phyloP scores from a whole-genome alignment of 1,140 invertebrate genomes.

The Heliconius hewitsoni region DNA sequence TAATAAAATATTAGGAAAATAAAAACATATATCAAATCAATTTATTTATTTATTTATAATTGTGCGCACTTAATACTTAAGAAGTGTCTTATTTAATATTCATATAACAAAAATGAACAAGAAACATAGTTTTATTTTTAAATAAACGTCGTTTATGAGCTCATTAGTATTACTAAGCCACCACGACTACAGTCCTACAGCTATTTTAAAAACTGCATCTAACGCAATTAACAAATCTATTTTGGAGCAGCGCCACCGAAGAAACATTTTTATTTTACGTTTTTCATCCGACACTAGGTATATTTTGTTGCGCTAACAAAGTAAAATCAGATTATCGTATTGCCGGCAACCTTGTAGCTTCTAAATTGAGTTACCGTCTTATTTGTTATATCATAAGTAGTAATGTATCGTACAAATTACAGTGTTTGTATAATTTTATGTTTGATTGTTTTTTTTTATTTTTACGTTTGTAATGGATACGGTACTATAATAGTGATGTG shows the following conservation, averaged over 20 bases:
- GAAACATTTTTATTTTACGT: neutral
- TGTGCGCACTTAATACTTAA: too few relatives aligned
- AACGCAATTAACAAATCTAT: conserved; percentile 3
- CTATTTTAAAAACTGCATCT: conserved; percentile 13
- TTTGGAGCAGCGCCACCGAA: neutral
- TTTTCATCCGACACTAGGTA: neutral
- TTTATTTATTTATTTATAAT: too few relatives aligned
- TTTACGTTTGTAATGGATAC: too few relatives aligned
- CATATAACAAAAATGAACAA: neutral
- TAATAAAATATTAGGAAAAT: too few relatives aligned
- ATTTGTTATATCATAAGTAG: neutral
- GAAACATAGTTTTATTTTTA: neutral
- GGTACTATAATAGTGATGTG: too few relatives aligned
- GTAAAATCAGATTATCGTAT: neutral
- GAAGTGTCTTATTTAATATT: neutral
- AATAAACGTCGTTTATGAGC: neutral
- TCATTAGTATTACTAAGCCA: conserved; percentile 7
- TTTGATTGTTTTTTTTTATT: neutral
- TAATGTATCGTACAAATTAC: neutral
- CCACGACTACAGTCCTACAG: neutral
- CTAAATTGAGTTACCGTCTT: conserved; percentile 5
- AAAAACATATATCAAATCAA: too few relatives aligned
- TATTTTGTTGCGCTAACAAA: conserved; percentile 3
- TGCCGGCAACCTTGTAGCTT: conserved; percentile 5
- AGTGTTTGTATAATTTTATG: neutral